These are phyloP conservation scores for Chelonus formosanus DNA, from an alignment of 2,888 invertebrate species.

Conservation along the genomic window DNA sequence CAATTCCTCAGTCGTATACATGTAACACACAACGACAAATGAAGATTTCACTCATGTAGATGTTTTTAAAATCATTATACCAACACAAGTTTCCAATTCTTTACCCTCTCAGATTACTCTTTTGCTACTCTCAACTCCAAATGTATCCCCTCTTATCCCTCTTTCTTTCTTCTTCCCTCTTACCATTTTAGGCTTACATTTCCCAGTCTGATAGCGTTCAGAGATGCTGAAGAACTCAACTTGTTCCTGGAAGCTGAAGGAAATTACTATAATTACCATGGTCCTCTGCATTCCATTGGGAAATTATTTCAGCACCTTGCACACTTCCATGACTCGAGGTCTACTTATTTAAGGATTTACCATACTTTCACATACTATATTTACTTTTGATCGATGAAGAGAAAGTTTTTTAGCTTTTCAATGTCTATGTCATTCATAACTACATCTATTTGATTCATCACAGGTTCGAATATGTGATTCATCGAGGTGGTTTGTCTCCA, in stretches of 20 bases:
- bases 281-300: conserved; percentile 44
- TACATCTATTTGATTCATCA: no score
- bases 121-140: neutral
- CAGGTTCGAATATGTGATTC: no score
- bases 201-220: conserved; percentile 12
- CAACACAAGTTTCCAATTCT: conserved; percentile 17
- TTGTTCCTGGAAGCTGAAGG: conserved; percentile 53
- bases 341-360: no score
- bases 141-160: conserved; percentile 25
- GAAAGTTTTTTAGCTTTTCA: no score
- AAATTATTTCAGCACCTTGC: conserved; percentile 10
- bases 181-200: conserved; percentile 37
- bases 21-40: conserved; percentile 38
- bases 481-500: no score
- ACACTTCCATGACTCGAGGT: no score
- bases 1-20: conserved; percentile 20
- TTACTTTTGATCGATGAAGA: no score
- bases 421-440: no score
- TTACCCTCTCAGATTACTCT: conserved; percentile 16
- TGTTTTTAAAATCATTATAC: conserved; percentile 35
- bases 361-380: no score
- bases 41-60: conserved; percentile 46
- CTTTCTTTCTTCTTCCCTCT: conserved; percentile 36
- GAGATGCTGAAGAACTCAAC: conserved; percentile 39
- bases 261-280: conserved; percentile 55